Evolutionary conservation across 2,113 vertebrate species (phyloP).

Genomic region (Aptenodytes patagonicus): DNA sequence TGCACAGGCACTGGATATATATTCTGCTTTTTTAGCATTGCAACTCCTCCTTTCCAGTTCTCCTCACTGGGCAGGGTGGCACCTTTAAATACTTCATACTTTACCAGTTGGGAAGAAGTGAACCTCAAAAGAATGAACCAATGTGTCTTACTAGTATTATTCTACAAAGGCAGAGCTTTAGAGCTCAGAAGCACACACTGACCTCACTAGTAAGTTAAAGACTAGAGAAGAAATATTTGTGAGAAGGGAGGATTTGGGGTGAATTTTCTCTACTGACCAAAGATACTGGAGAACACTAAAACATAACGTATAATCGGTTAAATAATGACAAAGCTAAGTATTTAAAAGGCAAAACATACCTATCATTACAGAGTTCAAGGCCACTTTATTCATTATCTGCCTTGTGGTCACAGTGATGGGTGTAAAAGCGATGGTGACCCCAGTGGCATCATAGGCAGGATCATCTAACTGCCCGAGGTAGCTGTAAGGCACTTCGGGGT

Average conservation of each 20-base stretch:
- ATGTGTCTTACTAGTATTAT: background rate
- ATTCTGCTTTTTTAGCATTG: background rate
- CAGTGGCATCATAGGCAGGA: constrained; percentile 30
- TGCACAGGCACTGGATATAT: background rate
- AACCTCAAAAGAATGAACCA: background rate
- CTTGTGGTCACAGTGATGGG: constrained; percentile 20
- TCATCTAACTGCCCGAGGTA: constrained; percentile 38
- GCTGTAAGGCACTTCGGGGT: background rate
- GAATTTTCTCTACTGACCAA: background rate
- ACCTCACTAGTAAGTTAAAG: background rate
- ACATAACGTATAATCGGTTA: background rate
- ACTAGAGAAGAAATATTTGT: background rate
- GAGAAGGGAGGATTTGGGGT: background rate
- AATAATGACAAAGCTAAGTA: background rate
- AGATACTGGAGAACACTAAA: background rate
- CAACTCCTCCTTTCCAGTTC: background rate
- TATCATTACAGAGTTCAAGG: constrained; percentile 38
- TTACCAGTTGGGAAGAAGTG: background rate
- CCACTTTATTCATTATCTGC: constrained; percentile 62
- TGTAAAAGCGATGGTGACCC: constrained; percentile 29
- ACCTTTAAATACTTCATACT: background rate
- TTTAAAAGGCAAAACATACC: background rate
- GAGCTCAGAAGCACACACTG: background rate
- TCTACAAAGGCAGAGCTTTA: background rate
- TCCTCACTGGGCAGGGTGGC: background rate